Conservation (phyloP, 2,113 vertebrate species). For the Phalacrocorax carbo region DNA sequence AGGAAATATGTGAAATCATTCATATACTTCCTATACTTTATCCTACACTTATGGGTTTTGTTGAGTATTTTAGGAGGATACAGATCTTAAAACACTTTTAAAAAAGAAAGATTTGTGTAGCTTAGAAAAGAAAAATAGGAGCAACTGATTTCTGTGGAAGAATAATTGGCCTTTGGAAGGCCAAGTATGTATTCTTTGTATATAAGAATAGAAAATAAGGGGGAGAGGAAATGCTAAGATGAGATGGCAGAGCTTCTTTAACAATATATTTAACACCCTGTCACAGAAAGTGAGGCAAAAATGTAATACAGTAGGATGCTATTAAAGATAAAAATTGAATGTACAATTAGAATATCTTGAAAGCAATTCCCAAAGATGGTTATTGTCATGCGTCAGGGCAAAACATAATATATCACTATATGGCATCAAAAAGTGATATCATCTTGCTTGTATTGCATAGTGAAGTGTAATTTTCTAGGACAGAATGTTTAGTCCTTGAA, state of each 20-base stretch:
- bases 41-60: neutral
- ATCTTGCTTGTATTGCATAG: neutral
- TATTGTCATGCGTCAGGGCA: neutral
- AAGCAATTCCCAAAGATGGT: neutral
- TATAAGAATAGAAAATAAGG: neutral
- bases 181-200: neutral
- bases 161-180: neutral
- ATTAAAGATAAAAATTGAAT: neutral
- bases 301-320: neutral
- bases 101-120: neutral
- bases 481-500: neutral
- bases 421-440: neutral
- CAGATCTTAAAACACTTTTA: neutral
- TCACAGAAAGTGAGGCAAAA: neutral
- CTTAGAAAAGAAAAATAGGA: neutral
- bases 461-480: neutral
- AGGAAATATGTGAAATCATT: neutral
- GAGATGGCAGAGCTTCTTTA: neutral
- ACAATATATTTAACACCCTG: neutral
- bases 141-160: neutral
- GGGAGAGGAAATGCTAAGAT: neutral
- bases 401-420: neutral
- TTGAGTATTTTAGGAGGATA: neutral
- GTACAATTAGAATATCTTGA: neutral
- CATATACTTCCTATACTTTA: neutral